Base-by-base conservation (phyloP, 92 coral and sea anemone genomes). In the Porites rus region DNA sequence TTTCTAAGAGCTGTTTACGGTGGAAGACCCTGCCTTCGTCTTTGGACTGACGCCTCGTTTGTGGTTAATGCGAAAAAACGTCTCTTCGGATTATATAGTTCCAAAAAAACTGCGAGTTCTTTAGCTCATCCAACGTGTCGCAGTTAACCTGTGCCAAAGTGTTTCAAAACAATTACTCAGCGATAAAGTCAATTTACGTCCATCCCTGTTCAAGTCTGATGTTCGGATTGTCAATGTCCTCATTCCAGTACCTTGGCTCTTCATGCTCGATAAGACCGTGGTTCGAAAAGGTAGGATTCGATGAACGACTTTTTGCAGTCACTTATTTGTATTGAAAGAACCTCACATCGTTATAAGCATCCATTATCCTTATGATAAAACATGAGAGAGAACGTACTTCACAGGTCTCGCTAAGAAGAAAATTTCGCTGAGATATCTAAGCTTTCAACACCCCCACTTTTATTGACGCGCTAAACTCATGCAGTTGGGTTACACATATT, bases 191-290 rank as follows among this genome's bases (percentile, higher is more conserved):
- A 16, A 53, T 59, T 56, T 16, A 69, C 69, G 7, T 70, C 65
- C 69, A 70, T 71, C 31, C 77, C 24, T 77, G n/a, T 51, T 83
- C 63, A 50, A 43, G 87, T 82, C 18, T 8, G 72, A 83, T 83
- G 87, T 74, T 63, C 25, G 63, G 87, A 10, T 65, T 74, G 10
- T n/a, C 82, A 14, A 64, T 63, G 71, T n/a, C 87, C 10, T 1
- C 73, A 0, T 62, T 74, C 62, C 80, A 50, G 14, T 38, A 64
- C 64, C 61, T 10, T 10, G 61, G 61, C 61, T 66, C 72, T 52
- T 80, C 80, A 63, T 74, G 87, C 80, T 56, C 72, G 77, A 20
- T 74, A 21, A 46, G 28, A 51, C 51, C 79, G 11, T 21, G 60
- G 72, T 19, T 83, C 8, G 21, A 62, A 10, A 65, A 83, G 87